These are phyloP conservation scores for Aporophyla lueneburgensis DNA, from an alignment of 2,888 invertebrate species.

Conservation along the genomic window DNA sequence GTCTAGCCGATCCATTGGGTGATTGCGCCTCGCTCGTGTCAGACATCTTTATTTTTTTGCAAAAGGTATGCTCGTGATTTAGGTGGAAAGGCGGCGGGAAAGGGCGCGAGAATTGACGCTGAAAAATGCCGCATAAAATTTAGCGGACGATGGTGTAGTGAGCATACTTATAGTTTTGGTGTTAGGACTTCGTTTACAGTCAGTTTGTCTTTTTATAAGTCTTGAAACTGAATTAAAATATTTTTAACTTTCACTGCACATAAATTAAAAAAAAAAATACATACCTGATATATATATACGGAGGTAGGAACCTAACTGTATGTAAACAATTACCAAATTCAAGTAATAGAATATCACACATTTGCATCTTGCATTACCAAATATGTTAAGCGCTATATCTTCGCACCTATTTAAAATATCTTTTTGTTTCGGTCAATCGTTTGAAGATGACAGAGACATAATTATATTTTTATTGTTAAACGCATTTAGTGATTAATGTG, in stretches of 20 bases:
- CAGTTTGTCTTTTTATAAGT: too few relatives aligned
- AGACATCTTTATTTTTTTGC: constrained; percentile 68
- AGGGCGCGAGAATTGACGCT: constrained; percentile 50
- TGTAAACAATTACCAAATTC: too few relatives aligned
- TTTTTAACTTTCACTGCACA: not conserved
- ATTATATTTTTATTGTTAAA: not conserved
- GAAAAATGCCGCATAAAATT: constrained; percentile 43
- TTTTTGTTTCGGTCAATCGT: not conserved
- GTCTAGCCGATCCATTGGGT: constrained; percentile 79
- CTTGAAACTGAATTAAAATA: too few relatives aligned
- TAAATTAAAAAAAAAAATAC: not conserved
- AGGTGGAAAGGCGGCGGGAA: constrained; percentile 58
- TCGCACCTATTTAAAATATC: not conserved
- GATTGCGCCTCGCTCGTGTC: constrained; percentile 77
- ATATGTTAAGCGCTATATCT: too few relatives aligned
- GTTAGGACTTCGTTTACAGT: not conserved
- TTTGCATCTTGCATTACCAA: too few relatives aligned
- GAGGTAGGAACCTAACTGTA: not conserved
- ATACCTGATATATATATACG: too few relatives aligned
- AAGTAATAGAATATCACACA: too few relatives aligned
- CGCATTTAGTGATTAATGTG: not conserved
- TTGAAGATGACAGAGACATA: not conserved
- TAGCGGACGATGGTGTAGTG: not conserved
- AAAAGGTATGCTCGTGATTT: constrained; percentile 61
- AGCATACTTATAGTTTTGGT: not conserved